Base-by-base conservation (phyloP, 1,140 invertebrate genomes). In the Rhyacophila brunnea region DNA sequence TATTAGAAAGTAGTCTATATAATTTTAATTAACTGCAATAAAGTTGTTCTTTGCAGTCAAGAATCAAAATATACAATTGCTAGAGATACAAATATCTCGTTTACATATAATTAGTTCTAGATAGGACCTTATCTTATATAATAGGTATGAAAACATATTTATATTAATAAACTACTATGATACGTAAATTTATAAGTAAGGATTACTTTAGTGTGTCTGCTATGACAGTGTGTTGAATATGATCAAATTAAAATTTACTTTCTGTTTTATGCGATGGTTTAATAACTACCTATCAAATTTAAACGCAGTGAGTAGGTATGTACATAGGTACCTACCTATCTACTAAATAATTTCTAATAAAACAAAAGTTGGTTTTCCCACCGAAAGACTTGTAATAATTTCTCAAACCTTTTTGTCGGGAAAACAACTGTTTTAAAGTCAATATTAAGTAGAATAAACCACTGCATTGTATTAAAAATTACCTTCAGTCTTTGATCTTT, bases 401-500 rank as follows among this genome's bases (percentile, higher is more conserved):
- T n/a, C n/a, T n/a, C n/a, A n/a, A n/a, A n/a, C n/a, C n/a, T 38
- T 38, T 38, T 38, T 14, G 11, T 38, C 14, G 6, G 11, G 35
- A 11, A 38, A n/a, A 38, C 35, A 38, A 38, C 1, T 38, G 35
- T 38, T 38, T 38, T 11, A 38, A 38, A 38, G 35, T n/a, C 35
- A 38, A 35, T 38, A n/a, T n/a, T 38, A n/a, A n/a, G 35, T n/a
- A n/a, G n/a, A 7, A 7, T 35, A 43, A 43, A 43, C 28, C 47
- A 49, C 47, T 49, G 20, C 32, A 35, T 6, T 40, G 36, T 38
- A 20, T 45, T 52, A 44, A 43, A n/a, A 9, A 42, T 43, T 40
- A 44, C 51, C 42, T 15, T 54, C 44, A 36, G 34, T 13, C 18
- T 34, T 48, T 48, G 46, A 57, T 49, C 46, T 43, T 49, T 36